Base-by-base conservation (phyloP, 1,140 invertebrate species). In the Drosophila erecta region DNA sequence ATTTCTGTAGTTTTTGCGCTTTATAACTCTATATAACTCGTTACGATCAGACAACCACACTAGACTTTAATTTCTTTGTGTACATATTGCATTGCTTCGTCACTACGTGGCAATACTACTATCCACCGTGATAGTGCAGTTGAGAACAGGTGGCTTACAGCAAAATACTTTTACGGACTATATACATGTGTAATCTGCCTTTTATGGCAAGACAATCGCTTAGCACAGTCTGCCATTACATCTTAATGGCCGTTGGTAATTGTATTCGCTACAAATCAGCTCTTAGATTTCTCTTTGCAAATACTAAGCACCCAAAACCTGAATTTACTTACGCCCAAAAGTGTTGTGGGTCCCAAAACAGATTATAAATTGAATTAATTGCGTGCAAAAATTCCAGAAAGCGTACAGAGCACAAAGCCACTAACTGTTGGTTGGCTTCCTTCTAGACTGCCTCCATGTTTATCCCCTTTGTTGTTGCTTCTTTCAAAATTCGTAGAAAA, bases 331-430 rank as follows among this genome's bases (percentile, higher is more conserved):
- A 49, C 43, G 40, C 37, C 22, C 41, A 41, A 55, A 56, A 53
- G 71, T 61, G 30, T 55, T 65, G 15, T 43, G 15, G 33, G 20
- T 10, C 33, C 41, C 46, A 46, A 51, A 59, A 59, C 61, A 72
- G 66, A 73, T 77, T 58, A 73, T 70, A 74, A 80, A 80, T 79
- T 80, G 50, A 78, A 79, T 78, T 78, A 79, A 74, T 79, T 79
- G 75, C 54, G 61, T 78, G 70, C 62, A 77, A 73, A 73, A 79
- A 69, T 80, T 67, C 44, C 35, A 59, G 59, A 73, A 61, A 73
- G 53, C 46, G 56, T 55, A 60, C 35, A 61, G 53, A 55, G 24
- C 38, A 43, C 14, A 78, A 74, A 80, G 55, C 75, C 75, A 78
- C 77, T 80, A 78, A 80, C 66, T 69, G 61, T 59, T 50, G 77